phyloP scores from a whole-genome alignment of 2,797 vertebrate species.

The Enteromius unitaeniatus region DNA sequence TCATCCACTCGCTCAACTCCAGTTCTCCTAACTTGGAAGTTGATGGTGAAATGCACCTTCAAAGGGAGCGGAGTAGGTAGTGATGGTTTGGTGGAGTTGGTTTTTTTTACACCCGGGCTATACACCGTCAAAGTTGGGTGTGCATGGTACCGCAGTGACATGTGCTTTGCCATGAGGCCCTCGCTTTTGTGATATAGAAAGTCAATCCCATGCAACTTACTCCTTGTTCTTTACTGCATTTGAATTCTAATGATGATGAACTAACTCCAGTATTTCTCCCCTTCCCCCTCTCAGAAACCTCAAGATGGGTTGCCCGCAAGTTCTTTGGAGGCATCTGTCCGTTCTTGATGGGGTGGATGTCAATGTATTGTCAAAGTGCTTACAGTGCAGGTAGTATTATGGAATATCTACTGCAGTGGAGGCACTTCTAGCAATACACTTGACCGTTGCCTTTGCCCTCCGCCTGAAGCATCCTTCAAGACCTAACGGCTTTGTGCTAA shows the following conservation, averaged over 20 bases:
- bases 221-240: neutral
- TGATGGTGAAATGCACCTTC: neutral
- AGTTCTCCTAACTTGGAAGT: conserved; percentile 67
- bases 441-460: conserved; percentile 72
- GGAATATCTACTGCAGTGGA: conserved; percentile 99
- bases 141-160: conserved; percentile 14
- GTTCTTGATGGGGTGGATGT: conserved; percentile 56
- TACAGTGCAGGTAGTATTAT: conserved; percentile 99
- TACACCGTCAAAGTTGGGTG: neutral
- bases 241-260: neutral
- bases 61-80: neutral
- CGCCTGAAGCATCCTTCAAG: conserved; percentile 1
- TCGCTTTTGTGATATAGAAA: conserved; percentile 12
- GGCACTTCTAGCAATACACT: conserved; percentile 99
- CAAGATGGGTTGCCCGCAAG: neutral
- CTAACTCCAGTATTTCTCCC: neutral
- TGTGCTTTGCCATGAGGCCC: conserved; percentile 36
- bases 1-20: conserved; percentile 73
- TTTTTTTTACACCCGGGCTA: neutral
- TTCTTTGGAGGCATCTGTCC: neutral
- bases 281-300: conserved; percentile 16
- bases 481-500: conserved; percentile 94
- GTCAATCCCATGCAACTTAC: neutral
- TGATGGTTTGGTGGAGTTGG: neutral
- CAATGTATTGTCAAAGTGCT: conserved; percentile 99